Base-by-base conservation (phyloP, 1,140 invertebrate genomes). In the Cherax quadricarinatus region DNA sequence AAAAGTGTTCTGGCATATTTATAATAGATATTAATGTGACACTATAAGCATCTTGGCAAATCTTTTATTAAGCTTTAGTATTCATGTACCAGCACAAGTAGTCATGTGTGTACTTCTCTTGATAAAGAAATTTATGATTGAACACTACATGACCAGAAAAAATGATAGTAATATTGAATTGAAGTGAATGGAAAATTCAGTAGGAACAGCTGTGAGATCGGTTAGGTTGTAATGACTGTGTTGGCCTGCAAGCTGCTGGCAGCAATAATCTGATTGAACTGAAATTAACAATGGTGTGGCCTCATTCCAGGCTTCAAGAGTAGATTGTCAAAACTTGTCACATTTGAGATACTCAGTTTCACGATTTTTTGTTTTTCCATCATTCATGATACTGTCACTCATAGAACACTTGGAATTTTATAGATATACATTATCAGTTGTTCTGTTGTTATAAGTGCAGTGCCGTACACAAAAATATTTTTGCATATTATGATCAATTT, bases 81-180 rank as follows among this genome's bases (percentile, higher is more conserved):
- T 30, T 75, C 24, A 75, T 75, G 70, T 10, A 75, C 70, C 24
- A 30, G 70, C 7, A 75, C 5, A 30, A 70, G 66, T 18, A 70
- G 18, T 70, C 14, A 30, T 9, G 70, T 75, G 70, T 30, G n/a
- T 30, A 75, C 70, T 75, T n/a, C 70, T 75, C n/a, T 24, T 75
- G 70, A 75, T 75, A 30, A 30, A 21, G n/a, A 75, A 75, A 75
- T 21, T 75, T 75, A n/a, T 75, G 70, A 75, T 75, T 75, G 70
- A 9, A n/a, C 7, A 75, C 30, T 9, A 30, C 70, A 75, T 75
- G 24, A 75, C 21, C 24, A 1, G n/a, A 75, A 30, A 24, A 30
- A 30, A 9, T n/a, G 6, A n/a, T 10, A 5, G 24, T 30, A 24
- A 30, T 75, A 30, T 9, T 75, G 5, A 9, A 75, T 3, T 10